Percentiles rank a stretch among this genome's conserved stretches.
Evolutionary conservation across 2,797 vertebrate species (phyloP).

Genomic region (Acrossocheilus fasciatus): DNA sequence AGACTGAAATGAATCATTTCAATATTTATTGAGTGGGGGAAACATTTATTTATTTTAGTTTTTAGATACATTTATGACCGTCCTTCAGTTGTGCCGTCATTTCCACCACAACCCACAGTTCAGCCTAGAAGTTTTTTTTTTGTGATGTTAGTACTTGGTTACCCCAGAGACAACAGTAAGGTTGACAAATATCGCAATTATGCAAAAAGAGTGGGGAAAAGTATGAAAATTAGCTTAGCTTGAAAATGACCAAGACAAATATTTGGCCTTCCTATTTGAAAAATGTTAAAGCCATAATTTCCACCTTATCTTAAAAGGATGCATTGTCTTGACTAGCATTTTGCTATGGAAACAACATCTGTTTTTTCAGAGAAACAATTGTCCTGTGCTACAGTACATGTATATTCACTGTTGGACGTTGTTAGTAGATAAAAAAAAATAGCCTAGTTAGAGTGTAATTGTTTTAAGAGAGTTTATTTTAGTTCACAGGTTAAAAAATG

Average conservation of each 20-base stretch:
- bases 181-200: not conserved
- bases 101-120: not conserved
- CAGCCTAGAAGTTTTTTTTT: not conserved
- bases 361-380: not conserved
- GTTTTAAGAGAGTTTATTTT: not conserved
- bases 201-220: not conserved
- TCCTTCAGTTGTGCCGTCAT: not conserved
- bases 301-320: not conserved
- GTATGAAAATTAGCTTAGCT: not conserved
- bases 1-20: not conserved
- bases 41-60: not conserved
- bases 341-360: not conserved
- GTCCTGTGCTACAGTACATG: not conserved
- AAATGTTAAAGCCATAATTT: not conserved
- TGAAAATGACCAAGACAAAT: not conserved
- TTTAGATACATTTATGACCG: not conserved
- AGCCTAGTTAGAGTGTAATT: not conserved
- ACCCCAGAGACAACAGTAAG: not conserved
- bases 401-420: not conserved
- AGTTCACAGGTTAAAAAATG: not conserved
- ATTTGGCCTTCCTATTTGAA: not conserved
- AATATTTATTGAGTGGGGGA: not conserved
- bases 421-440: not conserved
- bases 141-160: not conserved
- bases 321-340: not conserved